Conservation (phyloP, 2,888 invertebrate genomes). For the Ophion ellenae region DNA sequence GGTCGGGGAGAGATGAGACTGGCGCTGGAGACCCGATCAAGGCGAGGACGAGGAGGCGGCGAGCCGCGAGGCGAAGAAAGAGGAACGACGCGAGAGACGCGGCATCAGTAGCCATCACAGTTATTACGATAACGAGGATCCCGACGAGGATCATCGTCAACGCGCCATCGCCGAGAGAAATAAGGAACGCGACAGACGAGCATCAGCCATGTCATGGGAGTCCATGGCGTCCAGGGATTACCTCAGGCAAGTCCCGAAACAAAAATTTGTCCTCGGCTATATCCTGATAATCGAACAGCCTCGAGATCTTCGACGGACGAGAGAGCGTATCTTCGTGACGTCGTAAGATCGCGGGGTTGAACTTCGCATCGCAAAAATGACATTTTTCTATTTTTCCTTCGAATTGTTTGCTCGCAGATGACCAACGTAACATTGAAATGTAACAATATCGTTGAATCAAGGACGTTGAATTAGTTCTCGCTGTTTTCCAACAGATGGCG, state of each 20-base stretch:
- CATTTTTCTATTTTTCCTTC: no score
- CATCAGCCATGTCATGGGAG: conserved; percentile 92
- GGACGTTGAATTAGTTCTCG: no score
- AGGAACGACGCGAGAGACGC: conserved; percentile 69
- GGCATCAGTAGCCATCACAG: conserved; percentile 61
- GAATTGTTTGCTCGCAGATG: no score
- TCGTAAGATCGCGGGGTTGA: not conserved
- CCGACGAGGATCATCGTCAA: conserved; percentile 59
- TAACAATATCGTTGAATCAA: no score
- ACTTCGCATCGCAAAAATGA: no score
- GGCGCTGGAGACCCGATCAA: conserved; percentile 71
- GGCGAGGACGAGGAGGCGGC: conserved; percentile 69
- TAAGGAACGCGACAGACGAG: conserved; percentile 69
- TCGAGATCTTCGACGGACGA: not conserved
- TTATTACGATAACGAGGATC: conserved; percentile 63
- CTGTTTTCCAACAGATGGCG: no score
- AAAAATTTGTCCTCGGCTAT: not conserved
- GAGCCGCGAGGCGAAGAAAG: conserved; percentile 64
- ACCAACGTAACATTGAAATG: no score
- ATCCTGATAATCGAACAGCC: not conserved
- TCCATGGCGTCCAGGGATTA: conserved; percentile 92
- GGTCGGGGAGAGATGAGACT: conserved; percentile 75
- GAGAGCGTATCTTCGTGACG: not conserved
- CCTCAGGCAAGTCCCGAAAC: conserved; percentile 85
- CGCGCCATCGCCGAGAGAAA: conserved; percentile 62